Evolutionary conservation across 2,888 invertebrate species (phyloP).

Genomic region (Caenorhabditis japonica): DNA sequence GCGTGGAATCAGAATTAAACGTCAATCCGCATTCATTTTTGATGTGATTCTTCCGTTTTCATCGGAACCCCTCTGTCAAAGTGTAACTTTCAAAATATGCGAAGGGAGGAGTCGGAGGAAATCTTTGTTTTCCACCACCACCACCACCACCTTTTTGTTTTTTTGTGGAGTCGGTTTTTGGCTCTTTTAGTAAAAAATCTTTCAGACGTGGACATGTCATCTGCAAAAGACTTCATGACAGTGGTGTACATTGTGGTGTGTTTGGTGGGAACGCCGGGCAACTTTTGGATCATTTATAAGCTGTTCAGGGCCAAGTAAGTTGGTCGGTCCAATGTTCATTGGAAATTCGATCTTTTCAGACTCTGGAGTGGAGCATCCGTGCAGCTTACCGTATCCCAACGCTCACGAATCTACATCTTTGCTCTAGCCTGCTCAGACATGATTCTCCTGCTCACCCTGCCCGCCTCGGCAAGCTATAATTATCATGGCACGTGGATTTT

Average conservation of each 20-base stretch:
- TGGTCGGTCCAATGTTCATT: neutral
- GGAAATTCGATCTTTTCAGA: conserved; percentile 16
- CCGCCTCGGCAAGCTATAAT: conserved; percentile 65
- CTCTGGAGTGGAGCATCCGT: conserved; percentile 44
- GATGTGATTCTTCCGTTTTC: no score
- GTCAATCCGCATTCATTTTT: no score
- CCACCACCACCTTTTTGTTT: neutral
- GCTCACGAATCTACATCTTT: conserved; percentile 70
- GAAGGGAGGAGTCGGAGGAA: no score
- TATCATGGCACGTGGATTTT: conserved; percentile 68
- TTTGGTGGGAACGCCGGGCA: conserved; percentile 67
- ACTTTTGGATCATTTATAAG: conserved; percentile 70
- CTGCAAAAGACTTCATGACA: conserved; percentile 64
- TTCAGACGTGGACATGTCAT: conserved; percentile 52
- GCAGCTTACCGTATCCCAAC: conserved; percentile 61
- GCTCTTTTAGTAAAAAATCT: neutral
- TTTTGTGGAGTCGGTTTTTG: neutral
- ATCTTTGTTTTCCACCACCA: conserved; percentile 7
- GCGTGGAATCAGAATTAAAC: no score
- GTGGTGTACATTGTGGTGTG: conserved; percentile 65
- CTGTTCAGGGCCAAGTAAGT: conserved; percentile 61
- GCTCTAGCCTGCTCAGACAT: conserved; percentile 68
- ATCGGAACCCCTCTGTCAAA: no score
- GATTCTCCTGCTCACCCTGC: conserved; percentile 68
- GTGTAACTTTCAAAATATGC: neutral